Evolutionary conservation across 1,140 invertebrate genomes (phyloP), one percentile per base, ranked within the genome.

Genomic region (Neoseiulus cucumeris): DNA sequence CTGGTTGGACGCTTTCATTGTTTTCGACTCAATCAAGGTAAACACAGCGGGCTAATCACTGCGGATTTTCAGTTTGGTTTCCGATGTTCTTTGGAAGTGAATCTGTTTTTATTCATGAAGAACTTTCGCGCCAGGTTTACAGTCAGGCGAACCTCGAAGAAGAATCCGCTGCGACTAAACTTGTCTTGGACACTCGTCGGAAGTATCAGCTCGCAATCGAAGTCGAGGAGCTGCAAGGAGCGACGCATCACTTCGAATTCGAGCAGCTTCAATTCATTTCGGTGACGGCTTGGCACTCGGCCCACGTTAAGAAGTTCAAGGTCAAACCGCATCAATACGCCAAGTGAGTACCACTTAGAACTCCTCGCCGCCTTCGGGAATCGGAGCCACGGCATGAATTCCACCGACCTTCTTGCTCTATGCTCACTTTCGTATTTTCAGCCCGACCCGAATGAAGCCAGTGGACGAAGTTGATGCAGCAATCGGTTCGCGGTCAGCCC

Each of bases 251-350:
- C 22, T 59, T 59, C 51, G 51, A 59, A 25, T 59, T 59, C 22
- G 51, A 59, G 9, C 51, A 59, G 22, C 22, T 59, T 2, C 51
- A 59, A 25, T 59, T 59, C 51, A 59, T 59, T 25, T 59, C 51
- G 25, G 51, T 59, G 25, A 59, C 51, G 14, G 51, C 51, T 4
- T 59, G 51, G 51, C 51, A 59, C 22, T 59, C 51, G 14, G 51
- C 51, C 2, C 25, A 25, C 5, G 51, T 59, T 1, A 59, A 59
- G 22, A 59, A 59, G 6, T 59, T 29, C 22, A 59, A 59, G 33
- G 51, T 59, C 33, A 59, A 59, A 25, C 51, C 51, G 1, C 51
- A 59, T 25, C 51, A 59, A 25, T 59, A 59, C 33, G 51, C 51
- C 1, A 59, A 59, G 51, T 59, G 33, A n/a, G 51, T 59, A 18